These are phyloP conservation scores for Grammomys surdaster DNA, from an alignment of 2,113 vertebrate genomes.

Conservation along the genomic window DNA sequence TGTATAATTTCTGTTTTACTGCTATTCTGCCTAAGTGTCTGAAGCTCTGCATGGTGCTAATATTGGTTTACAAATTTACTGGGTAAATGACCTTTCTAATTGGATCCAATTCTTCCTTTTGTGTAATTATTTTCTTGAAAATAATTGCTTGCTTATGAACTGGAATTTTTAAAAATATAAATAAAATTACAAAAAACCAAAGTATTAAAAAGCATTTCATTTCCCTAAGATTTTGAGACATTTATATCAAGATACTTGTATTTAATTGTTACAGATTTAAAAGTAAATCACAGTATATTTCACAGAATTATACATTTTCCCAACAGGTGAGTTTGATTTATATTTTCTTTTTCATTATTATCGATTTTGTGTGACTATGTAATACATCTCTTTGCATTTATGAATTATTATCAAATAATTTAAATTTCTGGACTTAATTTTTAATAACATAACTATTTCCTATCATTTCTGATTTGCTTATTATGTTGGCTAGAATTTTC, in stretches of 20 bases:
- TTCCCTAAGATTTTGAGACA: not conserved
- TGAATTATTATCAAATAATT: not conserved
- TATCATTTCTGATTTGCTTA: constrained; percentile 10
- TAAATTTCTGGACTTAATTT: not conserved
- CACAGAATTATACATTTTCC: not conserved
- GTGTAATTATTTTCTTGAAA: constrained; percentile 8
- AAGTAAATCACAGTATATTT: constrained; percentile 22
- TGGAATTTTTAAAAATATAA: not conserved
- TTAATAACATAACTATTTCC: not conserved
- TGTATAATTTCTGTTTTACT: not conserved
- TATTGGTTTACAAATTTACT: not conserved
- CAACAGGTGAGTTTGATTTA: not conserved
- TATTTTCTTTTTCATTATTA: not conserved
- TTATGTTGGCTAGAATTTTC: not conserved
- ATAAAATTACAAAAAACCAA: not conserved
- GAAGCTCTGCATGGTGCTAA: not conserved
- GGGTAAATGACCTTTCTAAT: not conserved
- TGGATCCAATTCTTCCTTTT: not conserved
- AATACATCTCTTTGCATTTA: not conserved
- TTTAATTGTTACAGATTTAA: not conserved
- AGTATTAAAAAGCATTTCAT: not conserved
- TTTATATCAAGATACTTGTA: not conserved
- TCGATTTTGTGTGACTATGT: not conserved
- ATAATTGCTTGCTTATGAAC: not conserved
- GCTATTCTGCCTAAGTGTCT: not conserved